Conservation (phyloP, 1,140 invertebrate species). For the Anthonomus grandis region DNA sequence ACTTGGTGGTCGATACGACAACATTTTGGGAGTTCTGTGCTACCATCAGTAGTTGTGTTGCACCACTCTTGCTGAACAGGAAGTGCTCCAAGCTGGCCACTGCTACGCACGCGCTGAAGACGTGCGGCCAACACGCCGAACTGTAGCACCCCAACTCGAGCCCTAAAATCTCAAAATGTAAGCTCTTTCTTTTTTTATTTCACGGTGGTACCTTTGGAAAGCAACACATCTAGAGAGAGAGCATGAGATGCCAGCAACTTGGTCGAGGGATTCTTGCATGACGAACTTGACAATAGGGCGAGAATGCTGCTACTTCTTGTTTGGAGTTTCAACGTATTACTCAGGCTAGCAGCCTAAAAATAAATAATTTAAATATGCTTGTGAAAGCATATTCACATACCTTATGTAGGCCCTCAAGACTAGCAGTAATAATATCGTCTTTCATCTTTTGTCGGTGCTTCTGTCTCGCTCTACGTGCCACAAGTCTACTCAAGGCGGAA, state of each 20-base stretch:
- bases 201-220: slow-evolving; percentile 49
- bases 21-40: slow-evolving; percentile 51
- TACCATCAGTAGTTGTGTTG: slow-evolving; percentile 49
- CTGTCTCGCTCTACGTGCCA: slow-evolving; percentile 49
- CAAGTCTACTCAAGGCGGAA: slow-evolving; percentile 43
- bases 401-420: slow-evolving; percentile 86
- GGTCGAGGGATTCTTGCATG: slow-evolving; percentile 65
- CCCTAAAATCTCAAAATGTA: slow-evolving; percentile 57
- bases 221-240: slow-evolving; percentile 84
- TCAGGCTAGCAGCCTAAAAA: slow-evolving; percentile 64
- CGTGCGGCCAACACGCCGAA: slow-evolving; percentile 88
- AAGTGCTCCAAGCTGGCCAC: slow-evolving; percentile 86
- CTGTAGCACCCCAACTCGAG: slow-evolving; percentile 88
- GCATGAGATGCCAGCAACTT: slow-evolving; percentile 81
- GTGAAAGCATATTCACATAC: slow-evolving; percentile 48
- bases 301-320: slow-evolving; percentile 80
- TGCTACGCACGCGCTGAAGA: slow-evolving; percentile 88
- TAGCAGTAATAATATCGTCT: slow-evolving; percentile 74
- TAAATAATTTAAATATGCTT: not conserved
- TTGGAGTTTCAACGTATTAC: slow-evolving; percentile 74
- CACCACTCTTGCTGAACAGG: slow-evolving; percentile 70
- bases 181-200: not conserved
- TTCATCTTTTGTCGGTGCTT: slow-evolving; percentile 58
- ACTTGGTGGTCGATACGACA: slow-evolving; percentile 43
- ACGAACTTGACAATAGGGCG: slow-evolving; percentile 71